Base-by-base conservation (phyloP, 1,140 invertebrate species). In the Aphaenogaster rudis region DNA sequence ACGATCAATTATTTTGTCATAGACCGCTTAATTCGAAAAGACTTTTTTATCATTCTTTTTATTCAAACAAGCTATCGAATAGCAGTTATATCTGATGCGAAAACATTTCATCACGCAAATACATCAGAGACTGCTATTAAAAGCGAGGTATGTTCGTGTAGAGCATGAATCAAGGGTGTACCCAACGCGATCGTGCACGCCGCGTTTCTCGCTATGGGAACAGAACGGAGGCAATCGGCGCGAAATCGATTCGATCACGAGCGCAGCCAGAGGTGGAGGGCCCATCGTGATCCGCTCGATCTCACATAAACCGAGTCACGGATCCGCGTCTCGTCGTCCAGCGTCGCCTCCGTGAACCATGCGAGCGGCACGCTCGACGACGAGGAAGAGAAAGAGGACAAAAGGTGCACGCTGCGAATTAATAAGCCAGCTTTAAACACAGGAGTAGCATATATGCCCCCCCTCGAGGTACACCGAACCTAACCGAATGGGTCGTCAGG, bases 321-420 rank as follows among this genome's bases (percentile, higher is more conserved):
- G 86, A 88, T 91, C 36, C 33, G 21, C 87, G 59, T 64, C 28
- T 39, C 57, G 72, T 52, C 64, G 69, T 33, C 8, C 15, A 28
- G n/a, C 45, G 79, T 90, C 66, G 36, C 64, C 63, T 67, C 52
- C 82, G 81, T 76, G 42, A 39, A 54, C 28, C 11, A 36, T 33
- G 11, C n/a, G 45, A 50, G n/a, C 45, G 54, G 28, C 15, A 1
- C 45, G 28, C 21, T 39, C 17, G 39, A 28, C 71, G 33, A 11
- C 13, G 17, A 13, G 17, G 28, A 67, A 39, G 36, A 39, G 36
- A 57, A 80, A 48, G 80, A 74, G 84, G 86, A 92, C 87, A 89
- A 93, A 94, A 91, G 87, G 89, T 88, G 88, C 93, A 92, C 89
- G 93, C 91, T 92, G 92, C 93, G 94, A 94, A 94, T 95, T 95